Evolutionary conservation across 2,797 vertebrate genomes (phyloP), one percentile per base, ranked within the genome.

Genomic region (Micromesistius poutassou): DNA sequence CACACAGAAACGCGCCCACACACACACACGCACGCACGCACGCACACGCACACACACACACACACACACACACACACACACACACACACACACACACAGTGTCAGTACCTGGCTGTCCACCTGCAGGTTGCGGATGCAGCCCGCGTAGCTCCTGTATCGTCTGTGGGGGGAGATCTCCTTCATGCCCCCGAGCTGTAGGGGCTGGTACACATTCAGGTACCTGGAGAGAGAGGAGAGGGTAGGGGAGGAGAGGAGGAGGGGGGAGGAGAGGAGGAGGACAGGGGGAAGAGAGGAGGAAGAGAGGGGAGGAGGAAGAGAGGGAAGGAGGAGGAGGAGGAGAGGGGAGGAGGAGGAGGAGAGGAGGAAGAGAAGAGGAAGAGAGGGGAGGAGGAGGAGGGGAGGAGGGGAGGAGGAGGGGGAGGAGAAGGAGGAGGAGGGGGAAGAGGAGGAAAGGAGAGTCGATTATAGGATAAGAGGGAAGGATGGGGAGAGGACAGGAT

Each of bases 181-280:
- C 75, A 96, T 86, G 35, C 96, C 96, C 38, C 96, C 96, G 79
- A 97, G 36, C 91, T 97, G 96, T 46, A 97, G 93, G 77, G 96
- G 96, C 85, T 95, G 96, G 76, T 94, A 91, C 79, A 96, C 89
- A 7, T 94, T 93, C 77, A 96, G 91, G 82, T 95, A 93, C 78
- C 94, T 96, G 78, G 73, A 22, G 76, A 76, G 25, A 28, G 12
- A 30, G 2, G 12, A 38, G 22, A 30, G 30, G 3, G 22, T 19
- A 16, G 50, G 66, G 3, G 5, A 40, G 19, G 4, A 13, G 5
- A 13, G 1, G 35, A 71, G 1, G 33, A 14, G 66, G 68, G 22
- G n/a, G 1, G n/a, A 13, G 55, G 12, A 25, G 22, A 62, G 55
- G 22, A 5, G 50, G 5, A 7, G 50, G 50, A 8, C 7, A 8